A percentile compares a stretch with the other conserved stretches of the same genome.
Conservation (phyloP, 1,140 invertebrate species). For the Lordiphosa mommai region DNA sequence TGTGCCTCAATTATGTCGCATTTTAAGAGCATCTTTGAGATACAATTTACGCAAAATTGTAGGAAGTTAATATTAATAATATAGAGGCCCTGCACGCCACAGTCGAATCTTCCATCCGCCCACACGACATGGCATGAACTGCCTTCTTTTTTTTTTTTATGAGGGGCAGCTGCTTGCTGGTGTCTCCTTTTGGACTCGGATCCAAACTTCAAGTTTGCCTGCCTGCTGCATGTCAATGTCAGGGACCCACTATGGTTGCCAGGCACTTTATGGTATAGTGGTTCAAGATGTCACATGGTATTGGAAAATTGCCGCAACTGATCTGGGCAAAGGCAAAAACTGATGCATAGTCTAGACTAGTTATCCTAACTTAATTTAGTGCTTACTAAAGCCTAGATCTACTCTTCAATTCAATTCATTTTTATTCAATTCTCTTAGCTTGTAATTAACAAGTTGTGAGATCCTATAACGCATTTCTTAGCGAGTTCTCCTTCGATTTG, state of each 20-base stretch:
- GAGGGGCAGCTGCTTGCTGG: slow-evolving; percentile 40
- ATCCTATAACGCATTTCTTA: too few relatives aligned
- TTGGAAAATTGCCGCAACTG: too few relatives aligned
- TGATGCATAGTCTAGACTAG: too few relatives aligned
- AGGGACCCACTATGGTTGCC: slow-evolving; percentile 13
- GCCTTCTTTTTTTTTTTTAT: slow-evolving; percentile 34
- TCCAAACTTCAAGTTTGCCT: neutral
- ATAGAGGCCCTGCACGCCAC: slow-evolving; percentile 12
- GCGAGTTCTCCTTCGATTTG: too few relatives aligned
- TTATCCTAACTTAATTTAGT: too few relatives aligned
- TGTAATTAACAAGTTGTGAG: too few relatives aligned
- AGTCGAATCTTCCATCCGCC: slow-evolving; percentile 32
- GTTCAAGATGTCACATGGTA: too few relatives aligned
- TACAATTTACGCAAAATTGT: slow-evolving; percentile 67
- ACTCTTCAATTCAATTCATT: too few relatives aligned
- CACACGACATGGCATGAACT: slow-evolving; percentile 44
- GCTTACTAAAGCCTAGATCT: too few relatives aligned
- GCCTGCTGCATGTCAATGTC: slow-evolving; percentile 60
- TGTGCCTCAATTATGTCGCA: slow-evolving; percentile 75
- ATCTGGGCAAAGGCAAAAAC: neutral
- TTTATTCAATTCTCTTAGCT: too few relatives aligned
- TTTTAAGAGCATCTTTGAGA: slow-evolving; percentile 51
- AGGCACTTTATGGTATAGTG: slow-evolving; percentile 14
- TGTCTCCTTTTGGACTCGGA: slow-evolving; percentile 1
- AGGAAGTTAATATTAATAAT: slow-evolving; percentile 67